These are phyloP conservation scores for Pseudochirops corinnae DNA, from an alignment of 2,797 vertebrate species.

Conservation along the genomic window DNA sequence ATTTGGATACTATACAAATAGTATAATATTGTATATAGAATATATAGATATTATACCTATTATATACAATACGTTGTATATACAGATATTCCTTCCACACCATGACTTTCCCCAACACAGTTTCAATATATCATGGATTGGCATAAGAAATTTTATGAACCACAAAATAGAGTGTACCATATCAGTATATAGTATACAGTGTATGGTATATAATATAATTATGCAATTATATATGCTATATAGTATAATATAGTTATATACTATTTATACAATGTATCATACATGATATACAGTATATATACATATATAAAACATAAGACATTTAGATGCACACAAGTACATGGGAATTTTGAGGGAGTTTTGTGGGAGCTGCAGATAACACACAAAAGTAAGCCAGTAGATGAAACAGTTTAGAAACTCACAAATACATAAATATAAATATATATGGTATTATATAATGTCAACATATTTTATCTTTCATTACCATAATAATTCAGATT, in stretches of 20 bases:
- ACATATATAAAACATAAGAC: no score
- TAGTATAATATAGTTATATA: no score
- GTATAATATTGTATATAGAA: background rate
- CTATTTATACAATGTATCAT: no score
- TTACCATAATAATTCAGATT: background rate
- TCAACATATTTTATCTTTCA: background rate
- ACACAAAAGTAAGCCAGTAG: background rate
- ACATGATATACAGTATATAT: no score
- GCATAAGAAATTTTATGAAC: background rate
- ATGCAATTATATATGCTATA: no score
- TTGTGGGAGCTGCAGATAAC: background rate
- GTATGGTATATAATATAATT: no score
- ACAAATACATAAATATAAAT: background rate
- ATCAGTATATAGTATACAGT: no score
- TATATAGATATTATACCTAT: background rate
- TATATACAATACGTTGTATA: background rate
- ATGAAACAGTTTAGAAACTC: background rate
- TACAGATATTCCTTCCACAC: background rate
- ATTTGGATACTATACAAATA: background rate
- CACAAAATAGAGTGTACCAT: no score
- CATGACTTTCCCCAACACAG: background rate
- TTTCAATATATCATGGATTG: background rate
- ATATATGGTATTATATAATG: background rate
- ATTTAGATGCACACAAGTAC: no score
- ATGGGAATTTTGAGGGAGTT: background rate